Percentiles rank a stretch among this genome's conserved stretches.
phyloP scores from a whole-genome alignment of 2,888 invertebrate genomes.

The Tetragnatha montana region DNA sequence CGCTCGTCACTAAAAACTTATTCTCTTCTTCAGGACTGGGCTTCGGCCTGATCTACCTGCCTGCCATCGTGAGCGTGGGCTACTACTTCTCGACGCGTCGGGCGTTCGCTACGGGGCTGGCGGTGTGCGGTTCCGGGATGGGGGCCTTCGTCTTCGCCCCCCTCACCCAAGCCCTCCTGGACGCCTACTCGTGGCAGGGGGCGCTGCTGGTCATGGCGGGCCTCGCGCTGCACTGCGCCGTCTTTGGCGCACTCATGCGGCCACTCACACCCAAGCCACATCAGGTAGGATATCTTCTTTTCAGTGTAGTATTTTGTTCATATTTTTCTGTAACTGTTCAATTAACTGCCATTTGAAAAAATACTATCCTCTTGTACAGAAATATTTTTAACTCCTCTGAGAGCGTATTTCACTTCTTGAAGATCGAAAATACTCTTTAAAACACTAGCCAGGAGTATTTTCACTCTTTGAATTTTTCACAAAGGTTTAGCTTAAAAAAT shows the following conservation, averaged over 20 bases:
- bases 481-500: no score
- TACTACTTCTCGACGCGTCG: slow-evolving; percentile 97
- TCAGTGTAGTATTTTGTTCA: no score
- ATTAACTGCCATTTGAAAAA: no score
- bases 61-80: slow-evolving; percentile 96
- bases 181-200: slow-evolving; percentile 90
- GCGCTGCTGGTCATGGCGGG: slow-evolving; percentile 84
- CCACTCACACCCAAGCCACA: slow-evolving; percentile 75
- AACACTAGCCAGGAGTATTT: no score
- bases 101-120: slow-evolving; percentile 88
- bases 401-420: no score
- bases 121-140: slow-evolving; percentile 96
- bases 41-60: slow-evolving; percentile 94
- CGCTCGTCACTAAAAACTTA: background rate
- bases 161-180: slow-evolving; percentile 86
- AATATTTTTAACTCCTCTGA: no score
- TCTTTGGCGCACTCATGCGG: slow-evolving; percentile 78
- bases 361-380: no score
- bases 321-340: no score
- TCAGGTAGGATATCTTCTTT: background rate
- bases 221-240: slow-evolving; percentile 71
- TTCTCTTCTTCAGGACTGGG: slow-evolving; percentile 83
- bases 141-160: slow-evolving; percentile 98
- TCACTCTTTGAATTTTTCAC: no score
- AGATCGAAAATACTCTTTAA: no score